These are phyloP conservation scores for Ctenopoma multispine DNA, from an alignment of 2,797 vertebrate genomes.

Conservation along the genomic window DNA sequence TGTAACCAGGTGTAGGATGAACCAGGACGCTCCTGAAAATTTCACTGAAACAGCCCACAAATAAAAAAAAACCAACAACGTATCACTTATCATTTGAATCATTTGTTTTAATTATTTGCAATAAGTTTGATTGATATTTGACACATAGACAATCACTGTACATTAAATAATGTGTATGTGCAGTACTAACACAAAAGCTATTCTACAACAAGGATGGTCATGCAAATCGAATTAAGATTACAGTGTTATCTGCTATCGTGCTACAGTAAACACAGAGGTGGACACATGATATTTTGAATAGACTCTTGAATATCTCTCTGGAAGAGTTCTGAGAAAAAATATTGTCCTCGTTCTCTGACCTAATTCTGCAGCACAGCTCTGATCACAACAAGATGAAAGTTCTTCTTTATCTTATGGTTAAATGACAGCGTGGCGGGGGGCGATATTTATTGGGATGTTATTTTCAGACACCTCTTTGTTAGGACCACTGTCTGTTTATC, in stretches of 20 bases:
- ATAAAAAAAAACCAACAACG: neutral
- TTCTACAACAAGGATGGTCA: no score
- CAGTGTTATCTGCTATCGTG: no score
- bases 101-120: neutral
- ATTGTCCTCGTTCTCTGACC: conserved; percentile 68
- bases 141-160: no score
- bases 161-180: no score
- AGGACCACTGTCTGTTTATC: conserved; percentile 38
- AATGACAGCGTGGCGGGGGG: conserved; percentile 23
- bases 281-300: neutral
- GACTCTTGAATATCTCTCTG: neutral
- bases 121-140: no score
- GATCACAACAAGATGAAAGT: conserved; percentile 62
- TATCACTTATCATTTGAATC: no score
- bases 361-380: conserved; percentile 55
- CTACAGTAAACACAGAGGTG: conserved; percentile 5
- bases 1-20: neutral
- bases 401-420: conserved; percentile 49
- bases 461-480: conserved; percentile 35
- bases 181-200: neutral
- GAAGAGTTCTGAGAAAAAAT: conserved; percentile 32
- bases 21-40: no score
- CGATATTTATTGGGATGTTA: conserved; percentile 42
- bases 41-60: no score
- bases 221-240: no score